Base-by-base conservation (phyloP, 64 coral and sea anemone species). In the Pachyseris speciosa region DNA sequence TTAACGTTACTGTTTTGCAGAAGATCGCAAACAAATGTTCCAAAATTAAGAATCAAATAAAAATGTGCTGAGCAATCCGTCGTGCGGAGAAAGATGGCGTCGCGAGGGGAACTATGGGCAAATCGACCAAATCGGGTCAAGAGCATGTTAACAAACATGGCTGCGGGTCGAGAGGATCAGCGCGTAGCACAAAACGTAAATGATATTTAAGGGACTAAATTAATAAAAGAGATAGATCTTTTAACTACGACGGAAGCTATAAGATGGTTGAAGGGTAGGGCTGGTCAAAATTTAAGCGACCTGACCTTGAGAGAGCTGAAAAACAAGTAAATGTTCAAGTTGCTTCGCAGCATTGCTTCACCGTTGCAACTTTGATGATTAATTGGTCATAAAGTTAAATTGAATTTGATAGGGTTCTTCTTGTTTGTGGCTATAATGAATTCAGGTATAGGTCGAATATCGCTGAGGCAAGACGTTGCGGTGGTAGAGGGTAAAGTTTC, bases 401-500 rank as follows among this genome's bases (percentile, higher is more conserved):
- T 37, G 66, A 69, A 69, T 69, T 69, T 69, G 16, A 69, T 13
- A 47, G 13, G 44, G 44, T 47, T 47, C 44, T 47, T 47, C 44
- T 13, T 69, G 11, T 69, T 37, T 37, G 33, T 69, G 28, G 16
- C 66, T 32, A 69, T 37, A 19, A 37, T 36, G 31, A 69, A 69
- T 69, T 69, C 66, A 69, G 66, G 66, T 69, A 15, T 69, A 69
- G 30, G 37, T 69, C 66, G 17, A 69, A 69, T 69, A 37, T 69
- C 30, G 33, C 66, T 69, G 66, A 32, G 66, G 37, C 33, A 69
- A 37, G 33, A 69, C 2, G 66, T 17, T 37, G 31, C 33, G 33
- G 31, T 2, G 32, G 65, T 9, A 37, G 66, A 69, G 8, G 66
- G 66, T 2, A n/a, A n/a, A n/a, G n/a, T n/a, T n/a, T n/a, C n/a